These are phyloP conservation scores for Drosophila navojoa DNA, from an alignment of 1,140 invertebrate species.

Conservation along the genomic window DNA sequence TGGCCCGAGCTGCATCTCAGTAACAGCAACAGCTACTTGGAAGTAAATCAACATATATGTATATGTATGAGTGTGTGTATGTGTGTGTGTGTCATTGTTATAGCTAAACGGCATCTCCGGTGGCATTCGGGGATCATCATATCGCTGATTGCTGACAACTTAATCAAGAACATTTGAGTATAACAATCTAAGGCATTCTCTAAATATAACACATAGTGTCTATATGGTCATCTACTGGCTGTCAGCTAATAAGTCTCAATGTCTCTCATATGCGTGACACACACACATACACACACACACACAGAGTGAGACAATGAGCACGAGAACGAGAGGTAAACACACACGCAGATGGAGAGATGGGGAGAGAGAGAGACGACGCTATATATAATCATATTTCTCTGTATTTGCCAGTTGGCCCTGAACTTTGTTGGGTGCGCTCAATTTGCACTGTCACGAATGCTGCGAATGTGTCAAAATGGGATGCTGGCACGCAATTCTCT, in stretches of 20 bases:
- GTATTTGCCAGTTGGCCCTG: constrained; percentile 55
- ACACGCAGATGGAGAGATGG: too few species aligned
- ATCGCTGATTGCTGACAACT: constrained; percentile 72
- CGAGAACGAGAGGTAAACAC: too few species aligned
- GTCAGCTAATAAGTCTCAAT: constrained; percentile 40
- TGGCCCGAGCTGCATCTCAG: constrained; percentile 30
- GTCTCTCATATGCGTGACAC: constrained; percentile 5
- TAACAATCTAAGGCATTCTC: constrained; percentile 57
- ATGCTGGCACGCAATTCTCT: constrained; percentile 33
- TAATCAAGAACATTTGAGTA: constrained; percentile 63
- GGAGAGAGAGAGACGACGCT: not conserved
- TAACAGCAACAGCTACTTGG: constrained; percentile 3
- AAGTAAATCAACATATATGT: too few species aligned
- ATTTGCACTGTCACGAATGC: constrained; percentile 72
- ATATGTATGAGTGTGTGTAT: too few species aligned
- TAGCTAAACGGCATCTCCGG: constrained; percentile 59
- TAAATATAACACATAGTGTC: constrained; percentile 38
- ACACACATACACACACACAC: not conserved
- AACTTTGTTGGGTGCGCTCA: constrained; percentile 73
- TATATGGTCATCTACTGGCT: constrained; percentile 1
- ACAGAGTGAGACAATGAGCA: too few species aligned
- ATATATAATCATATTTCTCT: constrained; percentile 23
- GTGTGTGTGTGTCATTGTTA: constrained; percentile 25
- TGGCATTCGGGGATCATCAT: constrained; percentile 44
- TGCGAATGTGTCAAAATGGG: constrained; percentile 66